Evolutionary conservation across 30 jellyfish, hydroid and myxozoan genomes (phyloP).

Genomic region (Calvadosia cruxmelitensis): DNA sequence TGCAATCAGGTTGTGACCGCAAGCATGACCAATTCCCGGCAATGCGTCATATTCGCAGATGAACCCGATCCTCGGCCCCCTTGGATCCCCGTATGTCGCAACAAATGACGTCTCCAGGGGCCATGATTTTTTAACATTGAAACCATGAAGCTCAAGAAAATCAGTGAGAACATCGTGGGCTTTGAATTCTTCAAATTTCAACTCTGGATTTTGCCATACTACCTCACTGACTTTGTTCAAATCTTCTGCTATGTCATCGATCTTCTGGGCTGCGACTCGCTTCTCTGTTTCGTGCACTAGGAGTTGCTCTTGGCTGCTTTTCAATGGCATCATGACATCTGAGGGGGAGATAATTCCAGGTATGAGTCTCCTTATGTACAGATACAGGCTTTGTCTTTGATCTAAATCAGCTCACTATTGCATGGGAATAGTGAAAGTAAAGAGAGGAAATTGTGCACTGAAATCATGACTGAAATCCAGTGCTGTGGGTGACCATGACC

Average conservation of each 20-base stretch:
- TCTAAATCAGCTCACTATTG: too few species aligned
- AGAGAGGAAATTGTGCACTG: too few species aligned
- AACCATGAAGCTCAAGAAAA: constrained; percentile 66
- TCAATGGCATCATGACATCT: too few species aligned
- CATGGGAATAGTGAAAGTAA: too few species aligned
- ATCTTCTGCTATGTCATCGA: constrained; percentile 24
- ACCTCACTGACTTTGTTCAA: constrained; percentile 47
- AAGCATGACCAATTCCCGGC: constrained; percentile 98
- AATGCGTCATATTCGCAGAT: constrained; percentile 88
- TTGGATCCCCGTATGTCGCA: constrained; percentile 57
- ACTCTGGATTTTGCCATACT: constrained; percentile 76
- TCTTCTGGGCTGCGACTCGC: too few species aligned
- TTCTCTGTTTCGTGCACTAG: too few species aligned
- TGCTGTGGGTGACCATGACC: too few species aligned
- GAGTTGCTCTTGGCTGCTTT: too few species aligned
- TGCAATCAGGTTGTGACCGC: constrained; percentile 89
- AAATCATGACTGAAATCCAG: too few species aligned
- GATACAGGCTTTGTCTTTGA: too few species aligned
- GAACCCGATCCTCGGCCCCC: constrained; percentile 62
- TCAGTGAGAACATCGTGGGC: constrained; percentile 55
- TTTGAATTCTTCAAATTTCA: constrained; percentile 44
- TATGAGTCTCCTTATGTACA: too few species aligned
- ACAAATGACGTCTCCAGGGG: constrained; percentile 75
- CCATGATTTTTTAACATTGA: constrained; percentile 32
- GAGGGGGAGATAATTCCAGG: too few species aligned